Percentiles rank a stretch among this genome's conserved stretches.
Conservation (phyloP, 1,140 invertebrate genomes). For the Himalopsyche phryganea region DNA sequence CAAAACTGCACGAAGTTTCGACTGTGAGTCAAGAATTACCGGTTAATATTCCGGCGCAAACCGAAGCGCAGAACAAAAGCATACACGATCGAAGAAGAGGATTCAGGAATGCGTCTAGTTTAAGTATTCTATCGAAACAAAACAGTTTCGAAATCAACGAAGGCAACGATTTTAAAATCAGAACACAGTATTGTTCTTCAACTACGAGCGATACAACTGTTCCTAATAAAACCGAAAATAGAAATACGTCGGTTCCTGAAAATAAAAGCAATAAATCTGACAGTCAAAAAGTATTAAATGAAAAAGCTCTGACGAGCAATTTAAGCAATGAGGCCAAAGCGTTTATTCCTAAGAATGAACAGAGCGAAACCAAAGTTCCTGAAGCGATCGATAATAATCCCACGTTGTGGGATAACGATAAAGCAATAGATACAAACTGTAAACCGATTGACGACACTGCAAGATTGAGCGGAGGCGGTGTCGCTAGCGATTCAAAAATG, state of each 20-base stretch:
- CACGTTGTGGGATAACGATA: not conserved
- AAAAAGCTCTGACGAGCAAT: conserved; percentile 2
- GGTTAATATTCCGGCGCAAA: too few species aligned
- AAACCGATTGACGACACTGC: too few species aligned
- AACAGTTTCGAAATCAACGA: conserved; percentile 8
- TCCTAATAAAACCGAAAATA: too few species aligned
- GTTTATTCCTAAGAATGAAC: conserved; percentile 7
- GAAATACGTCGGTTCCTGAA: too few species aligned
- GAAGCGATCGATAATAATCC: not conserved
- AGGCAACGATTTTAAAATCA: too few species aligned
- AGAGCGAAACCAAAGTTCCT: not conserved
- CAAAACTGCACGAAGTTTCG: too few species aligned
- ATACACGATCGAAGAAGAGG: conserved; percentile 3
- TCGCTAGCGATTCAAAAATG: not conserved
- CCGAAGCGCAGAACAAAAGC: too few species aligned
- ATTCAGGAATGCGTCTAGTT: conserved; percentile 4
- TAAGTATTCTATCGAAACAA: not conserved
- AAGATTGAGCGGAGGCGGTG: too few species aligned
- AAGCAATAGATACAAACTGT: not conserved
- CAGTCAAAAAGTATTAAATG: not conserved
- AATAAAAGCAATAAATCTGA: too few species aligned
- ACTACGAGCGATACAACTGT: too few species aligned
- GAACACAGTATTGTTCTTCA: too few species aligned
- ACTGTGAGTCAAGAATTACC: too few species aligned
- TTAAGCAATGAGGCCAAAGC: conserved; percentile 17